phyloP scores from a whole-genome alignment of 2,113 vertebrate genomes.

The Balaenoptera acutorostrata region DNA sequence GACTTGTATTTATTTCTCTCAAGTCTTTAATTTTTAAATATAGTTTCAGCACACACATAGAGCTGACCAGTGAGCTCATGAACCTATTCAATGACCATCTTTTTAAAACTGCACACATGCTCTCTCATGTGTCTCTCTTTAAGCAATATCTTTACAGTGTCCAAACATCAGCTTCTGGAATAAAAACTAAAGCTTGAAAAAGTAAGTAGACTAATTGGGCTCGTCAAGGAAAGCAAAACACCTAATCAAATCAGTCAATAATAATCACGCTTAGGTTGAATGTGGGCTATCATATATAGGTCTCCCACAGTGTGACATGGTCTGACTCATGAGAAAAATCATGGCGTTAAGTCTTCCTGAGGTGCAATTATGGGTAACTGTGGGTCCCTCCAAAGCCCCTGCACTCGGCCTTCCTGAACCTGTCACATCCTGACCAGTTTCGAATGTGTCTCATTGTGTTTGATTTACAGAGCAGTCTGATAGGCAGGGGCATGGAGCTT shows the following conservation, averaged over 20 bases:
- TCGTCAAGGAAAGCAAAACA: background rate
- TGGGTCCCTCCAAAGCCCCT: background rate
- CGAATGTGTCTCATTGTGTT: conserved; percentile 29
- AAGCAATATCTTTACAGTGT: background rate
- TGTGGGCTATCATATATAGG: background rate
- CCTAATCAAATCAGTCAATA: background rate
- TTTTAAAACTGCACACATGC: background rate
- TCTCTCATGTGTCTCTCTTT: background rate
- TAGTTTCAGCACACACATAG: background rate
- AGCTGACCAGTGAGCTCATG: background rate
- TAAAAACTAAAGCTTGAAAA: background rate
- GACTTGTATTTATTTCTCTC: background rate
- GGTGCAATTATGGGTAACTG: background rate
- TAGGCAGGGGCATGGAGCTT: conserved; percentile 48
- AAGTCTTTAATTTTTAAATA: background rate
- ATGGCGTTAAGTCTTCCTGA: background rate
- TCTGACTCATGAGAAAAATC: background rate
- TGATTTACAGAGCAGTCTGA: conserved; percentile 58
- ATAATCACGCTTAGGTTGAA: background rate
- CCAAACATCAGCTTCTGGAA: background rate
- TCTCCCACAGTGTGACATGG: background rate
- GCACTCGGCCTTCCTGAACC: conserved; percentile 15
- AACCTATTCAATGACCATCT: background rate
- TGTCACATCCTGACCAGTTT: conserved; percentile 61
- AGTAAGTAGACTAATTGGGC: background rate